Percentiles rank a stretch among this genome's conserved stretches.
Evolutionary conservation across 2,113 vertebrate genomes (phyloP).

Genomic region (Podarcis raffonei): DNA sequence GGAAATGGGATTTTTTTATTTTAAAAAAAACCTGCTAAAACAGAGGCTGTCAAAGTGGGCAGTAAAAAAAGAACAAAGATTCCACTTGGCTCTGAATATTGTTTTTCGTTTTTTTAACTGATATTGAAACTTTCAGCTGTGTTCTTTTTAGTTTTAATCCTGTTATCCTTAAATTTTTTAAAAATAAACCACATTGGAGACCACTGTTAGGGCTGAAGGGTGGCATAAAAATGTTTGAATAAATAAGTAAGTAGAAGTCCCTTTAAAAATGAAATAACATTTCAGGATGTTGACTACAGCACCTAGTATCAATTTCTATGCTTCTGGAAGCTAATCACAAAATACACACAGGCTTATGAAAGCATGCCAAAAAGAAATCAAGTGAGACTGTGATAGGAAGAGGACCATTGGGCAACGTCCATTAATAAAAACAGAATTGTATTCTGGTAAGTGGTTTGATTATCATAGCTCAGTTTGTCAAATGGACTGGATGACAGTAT

Average conservation of each 20-base stretch:
- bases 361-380: not conserved
- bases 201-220: not conserved
- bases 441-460: not conserved
- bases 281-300: not conserved
- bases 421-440: conserved; percentile 6
- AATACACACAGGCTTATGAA: not conserved
- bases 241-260: not conserved
- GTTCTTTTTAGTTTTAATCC: not conserved
- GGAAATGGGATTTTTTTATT: too few species aligned
- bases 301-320: not conserved
- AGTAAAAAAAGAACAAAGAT: not conserved
- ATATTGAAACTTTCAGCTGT: not conserved
- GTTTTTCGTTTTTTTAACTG: too few species aligned
- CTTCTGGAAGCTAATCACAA: not conserved
- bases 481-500: conserved; percentile 44
- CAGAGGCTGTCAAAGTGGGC: too few species aligned
- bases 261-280: not conserved
- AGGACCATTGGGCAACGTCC: not conserved
- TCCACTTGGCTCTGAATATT: not conserved
- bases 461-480: not conserved
- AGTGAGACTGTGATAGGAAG: not conserved
- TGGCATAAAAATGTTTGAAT: not conserved
- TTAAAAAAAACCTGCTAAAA: too few species aligned
- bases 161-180: not conserved
- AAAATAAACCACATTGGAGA: not conserved